Evolutionary conservation across 2,113 vertebrate genomes (phyloP).

Genomic region (Trematomus loennbergii): DNA sequence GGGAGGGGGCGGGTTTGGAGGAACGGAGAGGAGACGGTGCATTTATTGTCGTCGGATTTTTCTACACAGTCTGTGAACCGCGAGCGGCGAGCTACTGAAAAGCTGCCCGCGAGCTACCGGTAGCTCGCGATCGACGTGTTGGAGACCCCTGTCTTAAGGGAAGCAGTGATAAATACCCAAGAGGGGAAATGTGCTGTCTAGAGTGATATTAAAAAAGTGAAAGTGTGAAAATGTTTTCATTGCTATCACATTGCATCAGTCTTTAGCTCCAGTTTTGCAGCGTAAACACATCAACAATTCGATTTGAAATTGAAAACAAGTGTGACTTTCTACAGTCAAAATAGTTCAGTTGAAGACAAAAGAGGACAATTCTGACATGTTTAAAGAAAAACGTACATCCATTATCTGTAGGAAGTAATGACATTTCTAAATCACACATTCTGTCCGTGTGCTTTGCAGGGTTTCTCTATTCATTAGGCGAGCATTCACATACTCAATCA

Average conservation of each 20-base stretch:
- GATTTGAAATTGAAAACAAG: too few species aligned
- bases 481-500: not conserved
- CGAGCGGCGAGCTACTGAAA: too few species aligned
- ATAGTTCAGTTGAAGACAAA: constrained; percentile 6
- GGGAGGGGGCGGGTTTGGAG: too few species aligned
- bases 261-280: constrained; percentile 3
- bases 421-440: not conserved
- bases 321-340: constrained; percentile 5
- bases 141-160: not conserved
- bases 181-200: not conserved
- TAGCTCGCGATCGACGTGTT: too few species aligned
- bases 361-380: constrained; percentile 12
- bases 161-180: not conserved
- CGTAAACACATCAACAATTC: constrained; percentile 30
- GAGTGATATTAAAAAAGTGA: not conserved
- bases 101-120: too few species aligned
- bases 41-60: too few species aligned
- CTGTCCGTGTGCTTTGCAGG: constrained; percentile 1
- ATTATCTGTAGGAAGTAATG: not conserved
- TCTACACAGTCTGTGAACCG: too few species aligned
- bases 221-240: constrained; percentile 10
- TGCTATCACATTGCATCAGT: constrained; percentile 47
- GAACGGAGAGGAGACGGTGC: too few species aligned
- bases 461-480: constrained; percentile 3
- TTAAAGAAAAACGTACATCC: not conserved